Base-by-base conservation (phyloP, 2,888 invertebrate genomes). In the Calliopum simillimum region DNA sequence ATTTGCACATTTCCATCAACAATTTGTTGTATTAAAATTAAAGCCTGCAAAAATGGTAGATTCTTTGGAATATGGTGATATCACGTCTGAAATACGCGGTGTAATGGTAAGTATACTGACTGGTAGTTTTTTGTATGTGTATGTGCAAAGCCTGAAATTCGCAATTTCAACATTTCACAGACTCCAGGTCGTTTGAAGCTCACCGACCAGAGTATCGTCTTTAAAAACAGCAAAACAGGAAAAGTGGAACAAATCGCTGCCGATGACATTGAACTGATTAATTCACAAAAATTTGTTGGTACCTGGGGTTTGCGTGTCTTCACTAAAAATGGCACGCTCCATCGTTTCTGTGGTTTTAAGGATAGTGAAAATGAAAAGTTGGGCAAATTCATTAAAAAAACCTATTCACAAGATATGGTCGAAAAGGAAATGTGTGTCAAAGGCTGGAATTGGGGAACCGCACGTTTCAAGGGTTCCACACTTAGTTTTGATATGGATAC, bases 391-490 rank as follows among this genome's bases (percentile, higher is more conserved):
- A 94, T 98, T 77, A 90, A 92, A 74, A 88, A 89, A 6, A 92
- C 93, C 76, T 98, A 97, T 85, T 89, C 92, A 41, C 93, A 94
- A 77, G 93, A 95, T 70, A 91, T 98, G 91, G 88, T 95, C 59
- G 96, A 96, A 80, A 95, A 95, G 80, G 99, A 99, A 81, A 87
- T 97, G 66, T 95, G 97, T 74, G 88, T 98, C 1, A 98, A 97
- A 84, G 99, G 99, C 1, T 99, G 99, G 99, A 99, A 99, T 86
- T 99, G 99, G 97, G 99, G 99, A 41, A 94, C 95, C 0, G 96
- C 97, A 0, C 94, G 95, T 78, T 99, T 99, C 83, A 92, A 92
- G 78, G 99, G 96, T 3, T 92, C 95, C 0, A 91, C 94, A 1
- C 86, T 96, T 1, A 94, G 92, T 81, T 96, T 94, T 81, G 95